Evolutionary conservation across 37 sponge, comb jelly and placozoan genomes (phyloP), one percentile per base, ranked within the genome.

Genomic region (Petrosia ficiformis): DNA sequence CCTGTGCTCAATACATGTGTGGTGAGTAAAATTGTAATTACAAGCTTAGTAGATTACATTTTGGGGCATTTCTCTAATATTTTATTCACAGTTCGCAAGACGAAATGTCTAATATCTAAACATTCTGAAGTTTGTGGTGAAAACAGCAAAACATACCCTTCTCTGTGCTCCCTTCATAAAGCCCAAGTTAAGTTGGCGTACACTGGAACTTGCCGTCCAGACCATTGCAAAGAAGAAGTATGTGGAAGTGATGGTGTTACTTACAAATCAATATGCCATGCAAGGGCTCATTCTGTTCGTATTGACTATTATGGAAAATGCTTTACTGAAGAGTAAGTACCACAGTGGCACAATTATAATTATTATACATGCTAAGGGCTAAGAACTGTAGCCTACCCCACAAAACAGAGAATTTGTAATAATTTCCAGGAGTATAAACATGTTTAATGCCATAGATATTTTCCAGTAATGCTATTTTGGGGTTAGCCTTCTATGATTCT

Each of bases 241-340:
- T 85, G 86, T 74, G 86, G 86, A 28, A 68, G 60, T 39, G 70
- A 85, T 74, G 79, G 76, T 44, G 71, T 44, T 39, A 85, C 80
- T n/a, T 85, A 85, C 69, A 4, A 29, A 0, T 85, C 86, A 30
- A 3, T 69, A 33, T 85, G 86, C 57, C 86, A 85, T 74, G 86
- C 86, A 10, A 57, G 59, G 26, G 79, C 86, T n/a, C 67, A 39
- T 22, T 28, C 40, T 42, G 68, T 78, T 54, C 41, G 86, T 35
- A 42, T 79, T 39, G 79, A 85, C 68, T 78, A 85, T 39, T 8
- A 31, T 42, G 86, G 80, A 73, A 21, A 65, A 1, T 85, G 86
- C 67, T 78, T 73, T 57, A 44, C 73, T 41, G 77, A 77, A 26
- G 30, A 57, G 83, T 83, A 37, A 76, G 83, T 25, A 6, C 26